phyloP scores from a whole-genome alignment of 2,888 invertebrate species.

The Chalcosyrphus nemorum region DNA sequence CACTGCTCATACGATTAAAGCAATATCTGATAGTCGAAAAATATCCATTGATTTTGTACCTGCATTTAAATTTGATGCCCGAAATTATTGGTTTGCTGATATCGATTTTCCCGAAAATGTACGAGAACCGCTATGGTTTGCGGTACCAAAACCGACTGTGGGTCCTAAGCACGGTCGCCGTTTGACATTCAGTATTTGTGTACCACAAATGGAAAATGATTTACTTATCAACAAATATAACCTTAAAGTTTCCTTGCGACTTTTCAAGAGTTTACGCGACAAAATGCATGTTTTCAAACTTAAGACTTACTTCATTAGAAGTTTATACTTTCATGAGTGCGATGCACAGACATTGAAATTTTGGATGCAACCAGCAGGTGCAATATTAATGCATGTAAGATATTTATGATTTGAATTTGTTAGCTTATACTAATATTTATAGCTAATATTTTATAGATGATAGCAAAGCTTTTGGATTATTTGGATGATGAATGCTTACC shows the following conservation, averaged over 20 bases:
- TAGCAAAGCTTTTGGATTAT: no score
- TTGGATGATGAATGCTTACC: no score
- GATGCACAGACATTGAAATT: neutral
- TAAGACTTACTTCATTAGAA: conserved; percentile 76
- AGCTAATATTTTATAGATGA: no score
- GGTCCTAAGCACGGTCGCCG: conserved; percentile 14
- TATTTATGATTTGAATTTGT: no score
- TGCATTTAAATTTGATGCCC: conserved; percentile 70
- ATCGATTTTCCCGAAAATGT: conserved; percentile 33
- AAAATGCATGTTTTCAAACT: conserved; percentile 69
- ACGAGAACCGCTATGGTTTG: conserved; percentile 62
- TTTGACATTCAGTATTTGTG: conserved; percentile 67
- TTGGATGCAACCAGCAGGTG: no score
- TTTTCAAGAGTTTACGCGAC: conserved; percentile 75
- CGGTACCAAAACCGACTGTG: conserved; percentile 73
- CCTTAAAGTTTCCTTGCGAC: conserved; percentile 72
- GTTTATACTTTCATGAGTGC: conserved; percentile 74
- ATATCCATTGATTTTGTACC: conserved; percentile 76
- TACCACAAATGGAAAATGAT: conserved; percentile 73
- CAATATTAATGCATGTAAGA: no score
- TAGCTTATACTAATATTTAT: no score
- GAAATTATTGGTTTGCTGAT: conserved; percentile 58
- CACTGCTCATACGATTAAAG: conserved; percentile 74
- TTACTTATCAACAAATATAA: conserved; percentile 48
- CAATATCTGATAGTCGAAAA: conserved; percentile 29